Evolutionary conservation across 2,888 invertebrate genomes (phyloP).

Genomic region (Elegia similella): DNA sequence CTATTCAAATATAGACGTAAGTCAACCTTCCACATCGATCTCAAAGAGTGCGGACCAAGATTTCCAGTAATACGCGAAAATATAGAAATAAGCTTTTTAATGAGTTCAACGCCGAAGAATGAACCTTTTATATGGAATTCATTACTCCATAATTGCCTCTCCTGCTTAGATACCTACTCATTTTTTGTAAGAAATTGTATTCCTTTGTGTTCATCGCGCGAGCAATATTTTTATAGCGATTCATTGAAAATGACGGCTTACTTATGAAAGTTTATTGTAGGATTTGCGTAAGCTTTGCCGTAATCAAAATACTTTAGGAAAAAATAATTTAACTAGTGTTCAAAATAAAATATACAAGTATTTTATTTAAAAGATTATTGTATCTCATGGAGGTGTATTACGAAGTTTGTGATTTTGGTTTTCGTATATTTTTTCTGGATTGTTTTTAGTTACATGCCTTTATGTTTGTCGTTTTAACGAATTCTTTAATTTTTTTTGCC

Average conservation of each 20-base stretch:
- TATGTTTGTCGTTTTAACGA: no score
- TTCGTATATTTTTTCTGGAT: no score
- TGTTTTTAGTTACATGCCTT: no score
- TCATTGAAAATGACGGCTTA: slow-evolving; percentile 5
- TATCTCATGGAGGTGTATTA: no score
- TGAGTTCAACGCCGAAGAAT: slow-evolving; percentile 26
- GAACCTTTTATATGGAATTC: slow-evolving; percentile 33
- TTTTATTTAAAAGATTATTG: no score
- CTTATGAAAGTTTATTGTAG: neutral
- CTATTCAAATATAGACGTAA: no score
- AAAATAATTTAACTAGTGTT: neutral
- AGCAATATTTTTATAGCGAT: slow-evolving; percentile 16
- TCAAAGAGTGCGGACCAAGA: neutral
- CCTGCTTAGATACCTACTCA: slow-evolving; percentile 23
- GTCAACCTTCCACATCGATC: no score
- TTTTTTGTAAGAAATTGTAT: slow-evolving; percentile 28
- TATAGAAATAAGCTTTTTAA: slow-evolving; percentile 27
- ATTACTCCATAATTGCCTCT: slow-evolving; percentile 33
- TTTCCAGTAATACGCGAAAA: slow-evolving; percentile 20
- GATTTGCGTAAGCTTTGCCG: neutral
- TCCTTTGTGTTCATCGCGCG: slow-evolving; percentile 24
- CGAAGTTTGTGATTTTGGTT: no score
- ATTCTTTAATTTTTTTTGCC: no score
- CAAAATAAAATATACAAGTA: no score
- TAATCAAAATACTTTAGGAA: neutral